Evolutionary conservation across 1,140 invertebrate genomes (phyloP).

Genomic region (Ostrea edulis): DNA sequence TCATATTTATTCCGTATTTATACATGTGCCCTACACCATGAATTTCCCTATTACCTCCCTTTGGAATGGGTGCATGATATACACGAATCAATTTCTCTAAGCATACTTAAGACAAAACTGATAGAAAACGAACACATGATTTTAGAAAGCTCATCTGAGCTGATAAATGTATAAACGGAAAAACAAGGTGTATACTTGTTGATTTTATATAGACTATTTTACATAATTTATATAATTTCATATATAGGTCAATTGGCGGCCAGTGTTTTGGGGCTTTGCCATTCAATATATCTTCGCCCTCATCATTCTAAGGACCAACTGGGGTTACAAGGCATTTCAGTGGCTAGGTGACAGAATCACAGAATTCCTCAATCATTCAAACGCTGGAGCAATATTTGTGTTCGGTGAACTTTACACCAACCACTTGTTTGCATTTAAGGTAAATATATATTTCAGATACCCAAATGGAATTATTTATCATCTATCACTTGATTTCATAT

Average conservation of each 20-base stretch:
- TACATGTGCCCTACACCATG: too few species aligned
- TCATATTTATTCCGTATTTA: too few species aligned
- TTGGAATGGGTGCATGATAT: too few species aligned
- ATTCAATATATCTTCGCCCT: conserved; percentile 85
- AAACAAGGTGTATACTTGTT: too few species aligned
- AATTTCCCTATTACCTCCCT: too few species aligned
- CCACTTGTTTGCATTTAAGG: conserved; percentile 61
- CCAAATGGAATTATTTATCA: too few species aligned
- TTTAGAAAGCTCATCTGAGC: too few species aligned
- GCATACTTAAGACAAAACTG: too few species aligned
- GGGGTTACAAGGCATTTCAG: conserved; percentile 88
- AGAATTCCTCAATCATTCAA: conserved; percentile 89
- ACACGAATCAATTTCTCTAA: too few species aligned
- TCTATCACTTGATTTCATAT: too few species aligned
- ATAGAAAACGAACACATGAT: too few species aligned
- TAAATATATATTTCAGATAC: conserved; percentile 37
- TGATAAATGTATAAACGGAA: too few species aligned
- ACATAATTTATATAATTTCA: neutral
- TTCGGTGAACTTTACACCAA: conserved; percentile 84
- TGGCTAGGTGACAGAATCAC: conserved; percentile 88
- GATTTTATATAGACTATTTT: neutral
- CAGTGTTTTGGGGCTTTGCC: conserved; percentile 66
- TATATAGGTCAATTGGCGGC: conserved; percentile 77
- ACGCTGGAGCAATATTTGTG: conserved; percentile 90
- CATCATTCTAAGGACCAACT: conserved; percentile 90